Evolutionary conservation across 2,797 vertebrate genomes (phyloP), one percentile per base, ranked within the genome.

Genomic region (Phalanger gymnotis): DNA sequence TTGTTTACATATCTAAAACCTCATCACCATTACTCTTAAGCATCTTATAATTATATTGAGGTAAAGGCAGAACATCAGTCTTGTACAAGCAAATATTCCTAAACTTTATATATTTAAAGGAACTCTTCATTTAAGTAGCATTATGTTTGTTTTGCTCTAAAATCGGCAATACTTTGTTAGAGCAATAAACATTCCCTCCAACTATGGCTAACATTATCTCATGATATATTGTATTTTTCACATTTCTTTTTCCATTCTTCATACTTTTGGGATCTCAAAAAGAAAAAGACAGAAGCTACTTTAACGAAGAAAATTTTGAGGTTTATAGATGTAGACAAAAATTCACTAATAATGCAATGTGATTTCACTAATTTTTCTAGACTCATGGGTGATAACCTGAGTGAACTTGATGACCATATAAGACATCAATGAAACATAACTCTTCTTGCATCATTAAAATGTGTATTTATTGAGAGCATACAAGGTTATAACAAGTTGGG

Each of bases 291-390:
- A 73, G 51, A 92, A 57, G 6, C 93, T 54, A 96, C 54, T 91
- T 91, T 66, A 25, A 54, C 91, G 34, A 51, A 91, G 93, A 92
- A 94, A 91, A 61, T 90, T 27, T 54, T 92, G 16, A 61, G 28
- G 91, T 95, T 94, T 91, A 94, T 54, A 95, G 57, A 95, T 96
- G 93, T 11, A 95, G 7, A 92, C 73, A 97, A 94, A 90, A 92
- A 93, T 52, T 97, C 94, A 95, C 40, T 87, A 25, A 66, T 73
- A 91, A 34, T 93, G 30, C 30, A 92, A 90, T 40, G 89, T 40
- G 27, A 95, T 87, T 96, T 92, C 31, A n/a, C 53, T 94, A 53
- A 55, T 61, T 97, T 94, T 94, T 93, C 92, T 95, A 90, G 27
- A 47, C 40, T 61, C 0, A 91, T 40, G 73, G 94, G 53, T 94